Evolutionary conservation across 2,113 vertebrate species (phyloP).

Genomic region (Barnardius zonarius): DNA sequence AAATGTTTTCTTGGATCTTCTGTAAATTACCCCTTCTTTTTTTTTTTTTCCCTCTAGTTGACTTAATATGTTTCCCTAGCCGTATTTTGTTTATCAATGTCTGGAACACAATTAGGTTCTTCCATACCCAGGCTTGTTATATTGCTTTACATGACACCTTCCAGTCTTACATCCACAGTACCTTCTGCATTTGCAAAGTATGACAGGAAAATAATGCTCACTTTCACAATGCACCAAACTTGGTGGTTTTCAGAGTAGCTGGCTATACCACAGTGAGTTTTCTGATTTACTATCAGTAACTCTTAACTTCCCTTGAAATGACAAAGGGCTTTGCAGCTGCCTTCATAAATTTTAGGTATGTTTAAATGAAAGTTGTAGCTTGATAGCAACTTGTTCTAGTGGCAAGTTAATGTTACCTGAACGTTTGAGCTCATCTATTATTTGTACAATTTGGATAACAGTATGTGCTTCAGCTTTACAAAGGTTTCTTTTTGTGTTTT

Average conservation of each 20-base stretch:
- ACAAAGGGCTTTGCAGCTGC: not conserved
- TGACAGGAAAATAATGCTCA: not conserved
- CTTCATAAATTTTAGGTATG: not conserved
- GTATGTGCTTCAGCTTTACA: slow-evolving; percentile 52
- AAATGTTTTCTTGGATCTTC: not conserved
- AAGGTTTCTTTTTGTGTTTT: slow-evolving; percentile 68
- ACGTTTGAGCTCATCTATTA: not conserved
- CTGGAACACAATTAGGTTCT: not conserved
- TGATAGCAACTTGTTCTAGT: not conserved
- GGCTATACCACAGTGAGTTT: not conserved
- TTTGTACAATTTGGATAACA: slow-evolving; percentile 3
- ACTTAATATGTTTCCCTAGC: not conserved
- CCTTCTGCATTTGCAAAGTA: not conserved
- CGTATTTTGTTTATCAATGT: not conserved
- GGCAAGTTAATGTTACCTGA: slow-evolving; percentile 1
- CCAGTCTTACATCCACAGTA: not conserved
- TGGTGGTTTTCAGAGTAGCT: not conserved
- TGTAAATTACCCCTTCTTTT: not conserved
- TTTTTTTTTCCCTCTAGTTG: not conserved
- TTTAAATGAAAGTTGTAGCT: slow-evolving; percentile 6
- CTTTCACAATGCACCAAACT: not conserved
- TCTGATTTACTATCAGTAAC: not conserved
- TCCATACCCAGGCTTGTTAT: not conserved
- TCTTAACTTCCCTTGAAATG: not conserved
- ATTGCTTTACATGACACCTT: not conserved